phyloP scores from a whole-genome alignment of 2,113 vertebrate genomes.

The Pelobates fuscus region DNA sequence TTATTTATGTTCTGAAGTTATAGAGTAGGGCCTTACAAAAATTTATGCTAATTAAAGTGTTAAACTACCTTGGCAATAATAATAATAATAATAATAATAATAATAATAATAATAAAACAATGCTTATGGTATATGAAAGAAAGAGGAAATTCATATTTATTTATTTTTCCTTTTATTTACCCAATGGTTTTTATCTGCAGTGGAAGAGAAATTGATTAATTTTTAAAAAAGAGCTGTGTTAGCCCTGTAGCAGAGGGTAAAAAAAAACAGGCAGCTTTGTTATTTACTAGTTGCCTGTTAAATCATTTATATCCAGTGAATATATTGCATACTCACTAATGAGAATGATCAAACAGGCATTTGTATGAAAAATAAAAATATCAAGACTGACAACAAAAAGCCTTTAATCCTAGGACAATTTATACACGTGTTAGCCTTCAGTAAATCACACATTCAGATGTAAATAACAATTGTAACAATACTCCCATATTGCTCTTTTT shows the following conservation, averaged over 20 bases:
- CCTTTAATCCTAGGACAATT: neutral
- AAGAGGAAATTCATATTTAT: neutral
- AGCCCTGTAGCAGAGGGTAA: slow-evolving; percentile 27
- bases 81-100: too few species aligned
- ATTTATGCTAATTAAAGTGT: neutral
- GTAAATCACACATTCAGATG: slow-evolving; percentile 1
- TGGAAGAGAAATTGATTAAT: slow-evolving; percentile 24
- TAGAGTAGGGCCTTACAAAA: too few species aligned
- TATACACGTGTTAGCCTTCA: neutral
- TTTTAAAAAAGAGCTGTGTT: slow-evolving; percentile 21
- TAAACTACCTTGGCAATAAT: neutral
- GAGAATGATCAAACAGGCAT: neutral
- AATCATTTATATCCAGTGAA: slow-evolving; percentile 1
- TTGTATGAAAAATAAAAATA: neutral
- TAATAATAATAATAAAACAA: too few species aligned
- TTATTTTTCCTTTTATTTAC: neutral
- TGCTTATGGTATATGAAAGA: neutral
- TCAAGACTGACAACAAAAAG: too few species aligned
- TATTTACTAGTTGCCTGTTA: slow-evolving; percentile 8
- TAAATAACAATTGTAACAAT: too few species aligned
- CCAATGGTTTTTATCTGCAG: slow-evolving; percentile 18
- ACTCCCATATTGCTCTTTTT: too few species aligned
- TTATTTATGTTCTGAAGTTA: too few species aligned
- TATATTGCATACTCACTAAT: neutral
- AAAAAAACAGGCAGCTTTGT: neutral